These are phyloP conservation scores for Diaprepes abbreviatus DNA, from an alignment of 2,888 invertebrate species.

Conservation along the genomic window DNA sequence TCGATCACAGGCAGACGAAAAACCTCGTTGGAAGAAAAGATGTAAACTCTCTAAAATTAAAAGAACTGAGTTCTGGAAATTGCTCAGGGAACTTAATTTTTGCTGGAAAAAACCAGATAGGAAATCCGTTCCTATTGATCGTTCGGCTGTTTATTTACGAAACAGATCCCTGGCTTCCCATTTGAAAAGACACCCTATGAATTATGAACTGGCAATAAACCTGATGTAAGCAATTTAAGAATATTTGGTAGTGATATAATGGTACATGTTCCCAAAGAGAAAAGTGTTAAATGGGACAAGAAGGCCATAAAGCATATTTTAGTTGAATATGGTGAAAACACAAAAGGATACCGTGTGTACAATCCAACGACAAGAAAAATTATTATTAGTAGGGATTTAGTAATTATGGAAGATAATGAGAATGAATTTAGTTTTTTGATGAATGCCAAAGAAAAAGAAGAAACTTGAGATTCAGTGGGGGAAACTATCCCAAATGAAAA, in stretches of 20 bases:
- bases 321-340: constrained; percentile 55
- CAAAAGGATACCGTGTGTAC: too few relatives aligned
- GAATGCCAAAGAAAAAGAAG: constrained; percentile 12
- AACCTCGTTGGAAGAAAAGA: too few relatives aligned
- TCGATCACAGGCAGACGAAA: too few relatives aligned
- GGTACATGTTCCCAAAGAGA: constrained; percentile 58
- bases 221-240: too few relatives aligned
- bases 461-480: constrained; percentile 43
- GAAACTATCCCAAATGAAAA: neutral
- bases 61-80: too few relatives aligned
- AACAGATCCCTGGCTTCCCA: constrained; percentile 49
- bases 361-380: too few relatives aligned
- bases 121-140: too few relatives aligned
- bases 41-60: too few relatives aligned
- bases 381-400: constrained; percentile 53
- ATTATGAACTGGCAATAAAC: constrained; percentile 52
- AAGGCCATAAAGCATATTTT: constrained; percentile 54
- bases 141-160: constrained; percentile 53
- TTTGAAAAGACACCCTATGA: constrained; percentile 58
- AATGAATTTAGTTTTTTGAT: neutral
- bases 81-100: too few relatives aligned
- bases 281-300: constrained; percentile 55
- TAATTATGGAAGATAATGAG: constrained; percentile 16
- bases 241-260: too few relatives aligned
- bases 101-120: too few relatives aligned